A percentile compares a stretch with the other conserved stretches of the same genome.
Evolutionary conservation across 2,888 invertebrate genomes (phyloP).

Genomic region (Laspeyria flexula): DNA sequence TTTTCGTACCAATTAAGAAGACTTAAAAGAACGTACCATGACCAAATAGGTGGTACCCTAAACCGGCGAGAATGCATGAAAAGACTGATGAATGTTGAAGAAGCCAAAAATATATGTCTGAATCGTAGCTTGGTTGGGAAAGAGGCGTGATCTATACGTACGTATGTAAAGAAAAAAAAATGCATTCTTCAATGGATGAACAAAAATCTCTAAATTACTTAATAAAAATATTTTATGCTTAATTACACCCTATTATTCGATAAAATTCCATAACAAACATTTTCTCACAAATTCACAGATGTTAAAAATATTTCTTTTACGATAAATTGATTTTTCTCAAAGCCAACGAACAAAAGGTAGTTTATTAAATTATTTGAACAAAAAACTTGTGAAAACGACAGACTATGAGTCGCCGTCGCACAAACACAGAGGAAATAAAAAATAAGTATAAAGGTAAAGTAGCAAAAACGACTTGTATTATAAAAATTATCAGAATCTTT

Average conservation of each 20-base stretch:
- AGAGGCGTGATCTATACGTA: too few relatives aligned
- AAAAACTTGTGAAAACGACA: conserved; percentile 54
- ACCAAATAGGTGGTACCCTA: too few relatives aligned
- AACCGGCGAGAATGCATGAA: too few relatives aligned
- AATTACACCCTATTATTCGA: conserved; percentile 1
- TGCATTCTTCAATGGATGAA: too few relatives aligned
- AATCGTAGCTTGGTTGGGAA: too few relatives aligned
- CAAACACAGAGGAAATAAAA: conserved; percentile 55
- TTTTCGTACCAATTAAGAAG: too few relatives aligned
- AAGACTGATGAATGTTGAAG: too few relatives aligned
- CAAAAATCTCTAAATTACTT: too few relatives aligned
- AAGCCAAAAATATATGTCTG: too few relatives aligned
- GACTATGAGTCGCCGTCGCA: conserved; percentile 74
- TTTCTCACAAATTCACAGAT: conserved; percentile 21
- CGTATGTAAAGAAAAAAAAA: too few relatives aligned
- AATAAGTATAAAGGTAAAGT: conserved; percentile 44
- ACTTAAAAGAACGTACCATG: too few relatives aligned
- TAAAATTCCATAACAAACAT: conserved; percentile 1
- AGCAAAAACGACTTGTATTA: conserved; percentile 57
- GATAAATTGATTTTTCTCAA: conserved; percentile 36
- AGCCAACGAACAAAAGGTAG: conserved; percentile 42
- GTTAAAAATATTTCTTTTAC: conserved; percentile 25
- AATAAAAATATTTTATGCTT: background rate
- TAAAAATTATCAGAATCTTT: conserved; percentile 50
- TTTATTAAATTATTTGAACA: conserved; percentile 54